Evolutionary conservation across 2,888 invertebrate species (phyloP).

Genomic region (Morinoia aosen): DNA sequence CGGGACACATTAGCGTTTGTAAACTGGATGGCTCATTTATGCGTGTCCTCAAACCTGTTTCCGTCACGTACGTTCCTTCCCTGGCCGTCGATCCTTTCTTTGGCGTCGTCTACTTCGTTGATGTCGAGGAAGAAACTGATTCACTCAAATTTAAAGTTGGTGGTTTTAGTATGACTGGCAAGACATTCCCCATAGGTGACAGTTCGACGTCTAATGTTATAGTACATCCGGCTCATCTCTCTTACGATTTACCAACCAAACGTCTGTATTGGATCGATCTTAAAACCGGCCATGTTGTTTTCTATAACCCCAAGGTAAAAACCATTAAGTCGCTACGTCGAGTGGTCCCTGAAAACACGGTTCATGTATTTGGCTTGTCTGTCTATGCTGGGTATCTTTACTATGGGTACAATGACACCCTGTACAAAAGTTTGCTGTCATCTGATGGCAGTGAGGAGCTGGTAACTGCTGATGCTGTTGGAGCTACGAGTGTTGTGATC

Average conservation of each 20-base stretch:
- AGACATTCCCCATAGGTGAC: constrained; percentile 70
- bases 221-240: constrained; percentile 70
- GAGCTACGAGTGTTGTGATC: constrained; percentile 57
- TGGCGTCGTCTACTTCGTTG: constrained; percentile 77
- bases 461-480: constrained; percentile 56
- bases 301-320: background rate
- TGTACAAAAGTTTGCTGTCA: constrained; percentile 60
- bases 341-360: background rate
- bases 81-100: constrained; percentile 81
- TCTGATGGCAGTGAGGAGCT: constrained; percentile 57
- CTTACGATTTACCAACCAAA: constrained; percentile 70
- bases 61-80: constrained; percentile 72
- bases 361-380: constrained; percentile 60
- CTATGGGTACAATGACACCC: constrained; percentile 56
- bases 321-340: background rate
- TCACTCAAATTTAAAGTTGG: constrained; percentile 75
- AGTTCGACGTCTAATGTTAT: constrained; percentile 70
- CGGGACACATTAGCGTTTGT: constrained; percentile 78
- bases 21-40: constrained; percentile 82
- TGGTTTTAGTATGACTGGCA: constrained; percentile 79
- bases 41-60: constrained; percentile 73
- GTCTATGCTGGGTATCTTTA: constrained; percentile 60
- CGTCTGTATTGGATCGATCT: constrained; percentile 83
- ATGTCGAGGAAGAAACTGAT: constrained; percentile 70
- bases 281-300: constrained; percentile 68